Evolutionary conservation across 2,888 invertebrate genomes (phyloP), one percentile per base, ranked within the genome.

Genomic region (Seira musarum): DNA sequence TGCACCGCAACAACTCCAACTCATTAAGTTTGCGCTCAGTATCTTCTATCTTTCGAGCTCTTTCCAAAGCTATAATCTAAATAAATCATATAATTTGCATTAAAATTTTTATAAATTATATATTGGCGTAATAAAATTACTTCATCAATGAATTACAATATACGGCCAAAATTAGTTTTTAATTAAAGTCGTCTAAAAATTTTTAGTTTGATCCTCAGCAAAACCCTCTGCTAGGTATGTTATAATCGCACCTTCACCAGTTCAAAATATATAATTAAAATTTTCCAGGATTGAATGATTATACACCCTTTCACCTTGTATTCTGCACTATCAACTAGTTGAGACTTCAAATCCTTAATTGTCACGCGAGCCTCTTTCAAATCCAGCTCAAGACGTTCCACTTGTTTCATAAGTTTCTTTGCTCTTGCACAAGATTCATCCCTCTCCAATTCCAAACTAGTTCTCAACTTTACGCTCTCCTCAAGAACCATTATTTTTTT

Each of bases 401-500:
- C 92, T 88, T 96, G 94, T 80, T 96, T 95, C 87, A 93, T 91
- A 35, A 96, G 90, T 88, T 96, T 96, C 88, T 95, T 95, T 82
- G 93, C 92, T 81, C 95, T 93, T 15, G 93, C 81, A 71, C 72
- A 82, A 10, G 84, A 81, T 82, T 87, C 87, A 67, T 87, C 87
- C 63, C 87, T 68, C 76, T 86, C 80, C 67, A 84, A 63, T 76
- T 86, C 85, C 63, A 85, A 68, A 64, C 81, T 83, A 76, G 83
- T 77, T 79, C 87, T 60, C 64, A 86, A 71, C 63, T 93, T 90
- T 1, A 92, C 91, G 74, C 92, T 93, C 86, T 94, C 94, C 88
- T 96, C 96, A 89, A 96, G 94, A 15, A 96, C 91, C 78, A 93
- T 93, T 71, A 97, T 90, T 89, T 98, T 98, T 86, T 96, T 93